phyloP scores from a whole-genome alignment of 2,888 invertebrate species.

The Melieria omissa region DNA sequence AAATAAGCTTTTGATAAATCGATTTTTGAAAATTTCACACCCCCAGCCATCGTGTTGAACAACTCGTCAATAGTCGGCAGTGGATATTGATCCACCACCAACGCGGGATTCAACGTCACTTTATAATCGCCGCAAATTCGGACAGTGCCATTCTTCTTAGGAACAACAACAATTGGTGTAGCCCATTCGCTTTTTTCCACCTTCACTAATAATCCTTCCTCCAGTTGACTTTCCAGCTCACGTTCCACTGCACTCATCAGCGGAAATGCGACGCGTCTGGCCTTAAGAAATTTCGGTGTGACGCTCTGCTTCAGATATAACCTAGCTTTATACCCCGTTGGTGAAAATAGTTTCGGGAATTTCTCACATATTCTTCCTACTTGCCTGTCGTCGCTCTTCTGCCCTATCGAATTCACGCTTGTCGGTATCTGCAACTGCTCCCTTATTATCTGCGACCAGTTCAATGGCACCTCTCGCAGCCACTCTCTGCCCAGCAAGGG shows the following conservation, averaged over 20 bases:
- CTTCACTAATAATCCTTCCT: conserved; percentile 39
- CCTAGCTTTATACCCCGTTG: neutral
- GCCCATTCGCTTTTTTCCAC: conserved; percentile 50
- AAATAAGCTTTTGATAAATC: conserved; percentile 58
- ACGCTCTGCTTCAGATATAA: conserved; percentile 14
- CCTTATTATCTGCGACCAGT: conserved; percentile 25
- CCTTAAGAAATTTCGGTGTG: conserved; percentile 38
- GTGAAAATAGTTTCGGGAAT: conserved; percentile 21
- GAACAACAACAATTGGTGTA: conserved; percentile 55
- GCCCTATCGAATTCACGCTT: neutral
- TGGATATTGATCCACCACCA: conserved; percentile 46
- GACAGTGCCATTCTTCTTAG: conserved; percentile 49
- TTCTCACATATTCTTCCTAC: conserved; percentile 18
- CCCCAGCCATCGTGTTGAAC: conserved; percentile 46
- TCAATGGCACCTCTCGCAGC: conserved; percentile 27
- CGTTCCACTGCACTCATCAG: conserved; percentile 43
- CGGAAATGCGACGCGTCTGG: conserved; percentile 34
- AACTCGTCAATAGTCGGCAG: conserved; percentile 47
- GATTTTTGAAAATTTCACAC: conserved; percentile 49
- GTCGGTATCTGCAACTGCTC: neutral
- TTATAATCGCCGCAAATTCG: conserved; percentile 49
- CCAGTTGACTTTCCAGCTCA: conserved; percentile 30
- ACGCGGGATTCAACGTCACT: conserved; percentile 31
- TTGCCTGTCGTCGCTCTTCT: conserved; percentile 11
- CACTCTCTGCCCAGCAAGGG: conserved; percentile 36